Evolutionary conservation across 2,888 invertebrate species (phyloP), one percentile per base, ranked within the genome.

Genomic region (Ophonus ardosiacus): DNA sequence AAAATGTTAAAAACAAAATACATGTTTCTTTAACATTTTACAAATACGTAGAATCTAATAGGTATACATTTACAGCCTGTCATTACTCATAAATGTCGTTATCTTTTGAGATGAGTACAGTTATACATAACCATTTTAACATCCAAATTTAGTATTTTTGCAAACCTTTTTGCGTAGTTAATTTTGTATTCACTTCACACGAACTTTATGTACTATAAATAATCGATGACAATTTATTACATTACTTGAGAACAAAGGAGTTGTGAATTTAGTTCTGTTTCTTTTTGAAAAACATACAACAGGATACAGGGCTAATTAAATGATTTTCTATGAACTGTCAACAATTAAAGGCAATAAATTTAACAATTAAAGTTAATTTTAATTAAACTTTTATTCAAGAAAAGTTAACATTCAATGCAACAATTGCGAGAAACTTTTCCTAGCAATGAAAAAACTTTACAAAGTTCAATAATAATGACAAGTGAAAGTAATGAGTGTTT

Each of bases 401-500:
- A 65, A 18, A 7, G 65, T 2, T 43, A 15, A 43, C 15, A 68
- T 15, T 68, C 68, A 74, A 51, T 18, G 10, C 0, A 43, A 74
- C 13, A 74, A 43, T 43, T 17, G 31, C 68, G 38, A 68, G 71
- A 43, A 74, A 68, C 31, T 68, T 59, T 59, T 68, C 38, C 13
- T 38, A 68, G 31, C 68, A 68, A 68, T 68, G 63, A 63, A 63
- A 18, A 63, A 68, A 38, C 38, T 74, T 74, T 43, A 18, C 17
- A 38, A 71, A 71, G 38, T 71, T 71, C 51, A 61, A 38, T 61
- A 80, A 59, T 80, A 74, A 17, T 17, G 13, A 15, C 15, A 51
- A 74, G 82, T 71, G 82, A 82, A 82, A 82, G 82, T 82, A 74
- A 82, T 71, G 24, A 13, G 38, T 68, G 43, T 65, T 71, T 61